Evolutionary conservation across 92 coral and sea anemone species (phyloP), one percentile per base, ranked within the genome.

Genomic region (Siderastrea siderea): DNA sequence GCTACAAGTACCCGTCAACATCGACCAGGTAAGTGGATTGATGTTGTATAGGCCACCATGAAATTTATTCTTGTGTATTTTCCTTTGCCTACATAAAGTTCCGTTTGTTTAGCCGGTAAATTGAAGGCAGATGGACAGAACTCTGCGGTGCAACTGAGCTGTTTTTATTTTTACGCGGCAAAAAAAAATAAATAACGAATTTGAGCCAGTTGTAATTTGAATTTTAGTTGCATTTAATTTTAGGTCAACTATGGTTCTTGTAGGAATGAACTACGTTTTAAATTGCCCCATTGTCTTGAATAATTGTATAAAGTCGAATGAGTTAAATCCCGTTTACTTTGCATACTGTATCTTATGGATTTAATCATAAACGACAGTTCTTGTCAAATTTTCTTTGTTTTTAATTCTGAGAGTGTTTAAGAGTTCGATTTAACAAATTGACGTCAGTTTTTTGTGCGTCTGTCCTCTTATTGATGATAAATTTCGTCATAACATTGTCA

Each of bases 21-120:
- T 1, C 84, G 98, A 93, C 98, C 98, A 93, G 98, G 98, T 95
- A 86, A 60, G 44, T 74, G 47, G 59, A 76, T 79, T 69, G 75
- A 58, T 80, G 46, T 86, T 89, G 71, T 91, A 91, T 95, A 75
- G 81, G 84, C 84, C 96, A 95, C 96, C 95, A 85, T 80, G 91
- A 53, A 63, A 83, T 19, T 48, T 7, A n/a, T 69, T 68, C 68
- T 6, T 44, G 51, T 81, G 77, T 57, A 58, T 55, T 82, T 7
- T 43, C 47, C 13, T 80, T 71, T 57, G 77, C 44, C 7, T 70
- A 15, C 51, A 4, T 58, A 57, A 65, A 59, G 26, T 67, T 68
- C 4, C 54, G 64, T 2, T 66, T 80, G 84, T 66, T 46, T 19
- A 63, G 45, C 7, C 51, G 65, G 10, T 71, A 51, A 82, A 5